phyloP scores from a whole-genome alignment of 2,888 invertebrate species.

The Molorchus minor region DNA sequence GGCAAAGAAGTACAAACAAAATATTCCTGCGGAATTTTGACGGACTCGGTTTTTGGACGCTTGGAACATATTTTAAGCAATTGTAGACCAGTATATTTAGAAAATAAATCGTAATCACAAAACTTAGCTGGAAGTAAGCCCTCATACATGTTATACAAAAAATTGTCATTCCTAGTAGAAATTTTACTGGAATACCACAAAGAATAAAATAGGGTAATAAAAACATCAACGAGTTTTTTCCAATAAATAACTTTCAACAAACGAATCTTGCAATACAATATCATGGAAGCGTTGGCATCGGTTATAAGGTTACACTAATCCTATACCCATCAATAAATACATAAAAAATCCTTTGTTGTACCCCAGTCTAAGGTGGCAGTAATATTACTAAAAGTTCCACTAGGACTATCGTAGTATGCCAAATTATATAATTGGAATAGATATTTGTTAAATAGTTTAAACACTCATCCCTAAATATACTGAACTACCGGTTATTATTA shows the following conservation, averaged over 20 bases:
- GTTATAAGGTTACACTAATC: no score
- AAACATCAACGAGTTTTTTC: no score
- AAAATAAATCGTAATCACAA: constrained; percentile 21
- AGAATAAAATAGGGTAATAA: no score
- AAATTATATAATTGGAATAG: constrained; percentile 6
- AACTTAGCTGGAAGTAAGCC: constrained; percentile 23
- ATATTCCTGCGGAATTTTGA: constrained; percentile 52
- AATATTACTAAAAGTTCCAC: constrained; percentile 8
- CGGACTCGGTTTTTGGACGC: constrained; percentile 60
- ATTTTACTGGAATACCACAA: constrained; percentile 43
- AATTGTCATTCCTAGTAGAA: constrained; percentile 34
- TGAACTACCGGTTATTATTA: constrained; percentile 45
- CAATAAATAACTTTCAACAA: no score
- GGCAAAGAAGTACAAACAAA: constrained; percentile 37
- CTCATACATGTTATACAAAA: constrained; percentile 15
- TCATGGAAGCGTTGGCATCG: no score
- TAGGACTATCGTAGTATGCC: constrained; percentile 10
- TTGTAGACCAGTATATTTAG: constrained; percentile 50
- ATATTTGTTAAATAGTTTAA: constrained; percentile 21
- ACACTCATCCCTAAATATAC: constrained; percentile 43
- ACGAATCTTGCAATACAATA: no score
- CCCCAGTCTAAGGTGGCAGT: constrained; percentile 1
- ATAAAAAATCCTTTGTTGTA: not conserved
- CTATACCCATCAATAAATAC: not conserved
- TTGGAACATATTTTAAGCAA: constrained; percentile 60